Evolutionary conservation across 2,113 vertebrate genomes (phyloP), one percentile per base, ranked within the genome.

Genomic region (Phaethornis superciliosus): DNA sequence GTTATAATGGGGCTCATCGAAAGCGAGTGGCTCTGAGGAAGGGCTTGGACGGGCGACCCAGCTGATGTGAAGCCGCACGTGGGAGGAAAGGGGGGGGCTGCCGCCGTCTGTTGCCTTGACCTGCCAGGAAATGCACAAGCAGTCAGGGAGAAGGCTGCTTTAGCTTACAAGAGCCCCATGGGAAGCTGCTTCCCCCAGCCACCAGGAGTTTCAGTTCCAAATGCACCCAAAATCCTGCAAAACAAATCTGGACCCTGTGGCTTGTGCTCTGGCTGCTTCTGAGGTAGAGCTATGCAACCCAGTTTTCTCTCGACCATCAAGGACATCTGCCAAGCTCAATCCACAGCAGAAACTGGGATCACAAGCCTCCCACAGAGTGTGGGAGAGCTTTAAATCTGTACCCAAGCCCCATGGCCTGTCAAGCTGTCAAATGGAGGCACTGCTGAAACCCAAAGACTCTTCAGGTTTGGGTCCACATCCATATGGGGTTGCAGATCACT

Each of bases 21-120:
- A 99, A 20, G 97, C 96, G 70, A 99, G 97, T 0, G 97, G 97
- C 26, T 99, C 98, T 0, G 97, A 88, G 42, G 98, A 98, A 8
- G 98, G 97, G 19, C 96, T 69, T 0, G 98, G 99, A 72, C 55
- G 95, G 12, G 98, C 40, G 26, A 99, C 96, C 99, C 99, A 99
- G 86, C 98, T 98, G 4, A 99, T 97, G 97, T 99, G 98, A 2
- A 99, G 98, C 16, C 99, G 97, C n/a, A 99, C 96, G 0, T 98
- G 99, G 55, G 98, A 98, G 2, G 97, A 99, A 52, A 96, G 98
- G 0, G 98, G 72, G 1, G 99, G 98, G 76, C 89, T 98, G 79
- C 99, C 99, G 0, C 98, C 95, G 1, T 99, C 99, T 3, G 98
- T 98, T 5, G 99, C 99, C 97, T 98, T 98, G 49, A 99, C 97